Evolutionary conservation across 2,888 invertebrate species (phyloP).

Genomic region (Cheilosia variabilis): DNA sequence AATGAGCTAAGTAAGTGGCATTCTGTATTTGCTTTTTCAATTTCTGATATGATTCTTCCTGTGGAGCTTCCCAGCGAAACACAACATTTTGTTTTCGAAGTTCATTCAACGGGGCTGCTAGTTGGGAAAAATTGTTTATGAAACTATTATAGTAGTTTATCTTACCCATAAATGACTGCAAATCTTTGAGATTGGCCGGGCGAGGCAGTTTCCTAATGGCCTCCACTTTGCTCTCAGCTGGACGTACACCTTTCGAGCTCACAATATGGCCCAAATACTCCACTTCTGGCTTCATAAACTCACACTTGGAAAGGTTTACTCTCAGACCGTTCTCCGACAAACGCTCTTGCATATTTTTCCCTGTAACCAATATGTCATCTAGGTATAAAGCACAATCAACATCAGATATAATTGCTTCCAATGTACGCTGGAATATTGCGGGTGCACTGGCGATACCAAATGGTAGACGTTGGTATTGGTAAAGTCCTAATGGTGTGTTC

Average conservation of each 20-base stretch:
- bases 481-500: constrained; percentile 45
- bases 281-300: constrained; percentile 51
- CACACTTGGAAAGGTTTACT: constrained; percentile 5
- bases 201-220: constrained; percentile 31
- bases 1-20: constrained; percentile 41
- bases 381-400: constrained; percentile 41
- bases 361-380: constrained; percentile 48
- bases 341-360: constrained; percentile 34
- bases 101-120: constrained; percentile 32
- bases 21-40: constrained; percentile 75
- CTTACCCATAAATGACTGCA: constrained; percentile 47
- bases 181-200: constrained; percentile 17
- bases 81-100: constrained; percentile 36
- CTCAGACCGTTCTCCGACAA: constrained; percentile 34
- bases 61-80: constrained; percentile 76
- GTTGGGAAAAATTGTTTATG: constrained; percentile 7
- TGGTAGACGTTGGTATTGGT: constrained; percentile 35
- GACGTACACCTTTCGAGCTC: constrained; percentile 15
- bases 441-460: constrained; percentile 55
- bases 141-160: constrained; percentile 33
- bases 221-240: constrained; percentile 25
- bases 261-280: constrained; percentile 49
- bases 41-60: constrained; percentile 75
- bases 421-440: constrained; percentile 58
- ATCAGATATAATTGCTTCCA: constrained; percentile 44